Evolutionary conservation across 2,797 vertebrate species (phyloP).

Genomic region (Hydrolagus colliei): DNA sequence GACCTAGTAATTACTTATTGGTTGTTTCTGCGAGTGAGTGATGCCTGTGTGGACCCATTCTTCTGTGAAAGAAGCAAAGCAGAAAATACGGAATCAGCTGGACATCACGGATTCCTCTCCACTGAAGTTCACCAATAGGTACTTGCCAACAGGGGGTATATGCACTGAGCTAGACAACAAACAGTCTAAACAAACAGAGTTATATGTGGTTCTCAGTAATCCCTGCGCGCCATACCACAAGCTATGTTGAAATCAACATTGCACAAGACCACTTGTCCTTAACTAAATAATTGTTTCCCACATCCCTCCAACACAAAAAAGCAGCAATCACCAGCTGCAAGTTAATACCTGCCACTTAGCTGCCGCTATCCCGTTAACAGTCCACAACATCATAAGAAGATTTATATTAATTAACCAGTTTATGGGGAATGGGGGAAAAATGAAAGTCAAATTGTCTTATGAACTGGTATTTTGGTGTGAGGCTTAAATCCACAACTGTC

Average conservation of each 20-base stretch:
- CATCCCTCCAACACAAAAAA: neutral
- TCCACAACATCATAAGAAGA: too few relatives aligned
- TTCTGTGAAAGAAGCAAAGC: too few relatives aligned
- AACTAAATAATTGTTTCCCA: slow-evolving; percentile 1
- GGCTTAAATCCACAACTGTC: too few relatives aligned
- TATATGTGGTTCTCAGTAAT: neutral
- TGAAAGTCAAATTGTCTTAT: too few relatives aligned
- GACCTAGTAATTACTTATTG: too few relatives aligned
- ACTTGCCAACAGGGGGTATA: neutral
- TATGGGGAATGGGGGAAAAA: too few relatives aligned
- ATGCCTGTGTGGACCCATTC: too few relatives aligned
- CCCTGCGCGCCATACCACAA: neutral
- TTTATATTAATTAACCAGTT: too few relatives aligned
- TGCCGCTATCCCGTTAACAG: neutral
- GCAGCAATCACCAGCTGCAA: neutral
- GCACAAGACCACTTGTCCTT: neutral
- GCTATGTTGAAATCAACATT: neutral
- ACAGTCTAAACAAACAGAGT: neutral
- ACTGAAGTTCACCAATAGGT: slow-evolving; percentile 6
- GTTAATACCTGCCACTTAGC: neutral
- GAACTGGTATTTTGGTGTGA: too few relatives aligned
- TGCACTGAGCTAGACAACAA: neutral
- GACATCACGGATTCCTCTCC: neutral
- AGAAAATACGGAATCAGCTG: too few relatives aligned
- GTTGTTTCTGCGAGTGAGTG: too few relatives aligned